Base-by-base conservation (phyloP, 2,113 vertebrate species). In the Campylomormyrus numenius region DNA sequence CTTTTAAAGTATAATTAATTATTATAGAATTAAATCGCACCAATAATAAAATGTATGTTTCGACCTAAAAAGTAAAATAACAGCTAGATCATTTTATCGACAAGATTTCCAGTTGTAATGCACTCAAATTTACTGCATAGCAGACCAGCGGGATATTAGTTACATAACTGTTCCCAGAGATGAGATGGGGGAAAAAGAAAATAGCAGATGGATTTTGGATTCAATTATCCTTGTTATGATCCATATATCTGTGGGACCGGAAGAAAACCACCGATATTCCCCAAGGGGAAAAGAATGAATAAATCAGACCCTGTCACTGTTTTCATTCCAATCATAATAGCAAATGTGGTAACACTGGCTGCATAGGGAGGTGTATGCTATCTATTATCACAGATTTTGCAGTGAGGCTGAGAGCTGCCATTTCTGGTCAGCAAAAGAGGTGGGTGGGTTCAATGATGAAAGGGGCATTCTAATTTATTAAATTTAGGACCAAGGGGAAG, bases 81-180 rank as follows among this genome's bases (percentile, higher is more conserved):
- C 35, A 80, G 74, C 15, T 7, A 17, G 35, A 80, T 39, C 2
- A 42, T 19, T 80, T 80, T 80, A 42, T 19, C 2, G 35, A 80
- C 31, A 80, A 80, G 19, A 15, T 42, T 35, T 19, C 31, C 35
- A 39, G 35, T 42, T 80, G 35, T 42, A 80, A 19, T 5, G 1
- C 62, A 80, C 74, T 80, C 35, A 39, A 42, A 42, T 19, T 24
- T 24, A 88, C 56, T 66, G 53, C 19, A 62, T 19, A 15, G 87
- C 56, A 42, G 56, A 62, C 62, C 13, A 83, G 27, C 49, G 70
- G 31, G 17, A n/a, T 31, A 21, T 53, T 84, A 39, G 74, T 83
- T 89, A 80, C 88, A 53, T 53, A 83, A 89, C 66, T 83, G 74
- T 89, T 89, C 74, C 49, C 31, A 83, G 56, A 5, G 87, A 9